Base-by-base conservation (phyloP, 2,797 vertebrate genomes). In the Tolypeutes matacus region DNA sequence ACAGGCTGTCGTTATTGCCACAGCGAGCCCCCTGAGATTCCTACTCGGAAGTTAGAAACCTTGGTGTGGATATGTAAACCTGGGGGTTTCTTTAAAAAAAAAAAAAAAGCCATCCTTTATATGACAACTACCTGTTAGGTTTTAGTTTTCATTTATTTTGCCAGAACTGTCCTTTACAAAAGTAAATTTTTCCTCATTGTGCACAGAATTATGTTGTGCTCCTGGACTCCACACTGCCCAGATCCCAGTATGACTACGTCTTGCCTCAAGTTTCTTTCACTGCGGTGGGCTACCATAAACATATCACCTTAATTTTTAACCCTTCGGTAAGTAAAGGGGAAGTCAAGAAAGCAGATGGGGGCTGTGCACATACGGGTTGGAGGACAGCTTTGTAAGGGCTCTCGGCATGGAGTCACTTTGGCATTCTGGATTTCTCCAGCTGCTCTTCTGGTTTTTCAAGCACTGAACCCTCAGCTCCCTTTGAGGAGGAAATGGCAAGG, bases 201-300 rank as follows among this genome's bases (percentile, higher is more conserved):
- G 83, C 93, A 31, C 98, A 99, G 99, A 99, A 98, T 96, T 99
- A 99, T 0, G 98, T 99, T n/a, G 98, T 99, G 96, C 99, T 99
- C 75, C 98, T 99, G 97, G 98, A 99, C 98, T 99, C 99, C 70
- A 99, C 99, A 0, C 96, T 99, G 89, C 98, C 99, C 93, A 99
- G 98, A n/a, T 99, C 99, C 64, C 99, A 99, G 97, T 99, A 99
- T 4, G 99, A 99, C 97, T 99, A 99, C 95, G 99, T 98, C 20
- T 98, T 99, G 91, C 99, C 99, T 31, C 99, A 99, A 95, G 98
- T 99, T 67, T 99, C 99, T 6, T 99, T 99, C 98, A 99, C 99
- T 14, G 99, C 99, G n/a, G 97, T 96, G 1, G 99, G 99, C 64
- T 99, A 99, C 98, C 99, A 99, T 95, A 99, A 99, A 88, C 99